These are phyloP conservation scores for Tiliqua scincoides DNA, from an alignment of 2,113 vertebrate genomes.

Conservation along the genomic window DNA sequence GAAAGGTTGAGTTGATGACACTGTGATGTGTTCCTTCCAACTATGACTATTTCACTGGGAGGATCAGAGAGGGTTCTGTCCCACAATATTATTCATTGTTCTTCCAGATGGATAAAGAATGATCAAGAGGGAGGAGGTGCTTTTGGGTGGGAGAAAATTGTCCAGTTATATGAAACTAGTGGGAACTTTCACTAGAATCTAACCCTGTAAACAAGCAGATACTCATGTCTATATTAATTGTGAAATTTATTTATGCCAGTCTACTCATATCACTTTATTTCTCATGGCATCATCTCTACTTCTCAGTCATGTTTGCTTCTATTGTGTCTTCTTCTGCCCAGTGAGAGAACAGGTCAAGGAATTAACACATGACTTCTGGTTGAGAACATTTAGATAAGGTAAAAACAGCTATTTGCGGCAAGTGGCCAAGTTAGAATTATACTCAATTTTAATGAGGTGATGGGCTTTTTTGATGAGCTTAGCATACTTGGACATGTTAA, in stretches of 20 bases:
- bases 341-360: neutral
- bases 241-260: neutral
- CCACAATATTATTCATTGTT: neutral
- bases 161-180: neutral
- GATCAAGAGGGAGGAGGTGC: neutral
- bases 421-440: neutral
- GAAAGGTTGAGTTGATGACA: neutral
- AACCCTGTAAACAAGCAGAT: neutral
- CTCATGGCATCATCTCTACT: neutral
- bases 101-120: neutral
- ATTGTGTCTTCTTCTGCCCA: neutral
- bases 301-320: neutral
- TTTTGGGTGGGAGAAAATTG: neutral
- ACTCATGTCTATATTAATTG: too few relatives aligned
- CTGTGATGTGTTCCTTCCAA: neutral
- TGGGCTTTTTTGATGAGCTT: too few relatives aligned
- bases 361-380: neutral
- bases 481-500: neutral
- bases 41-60: neutral
- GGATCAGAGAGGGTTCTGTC: neutral
- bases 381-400: neutral
- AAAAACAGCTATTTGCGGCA: neutral
- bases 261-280: neutral
- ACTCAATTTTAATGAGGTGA: neutral
- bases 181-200: neutral